Percentiles rank a stretch among this genome's conserved stretches.
Conservation (phyloP, 2,113 vertebrate species). For the Nothoprocta pentlandii region DNA sequence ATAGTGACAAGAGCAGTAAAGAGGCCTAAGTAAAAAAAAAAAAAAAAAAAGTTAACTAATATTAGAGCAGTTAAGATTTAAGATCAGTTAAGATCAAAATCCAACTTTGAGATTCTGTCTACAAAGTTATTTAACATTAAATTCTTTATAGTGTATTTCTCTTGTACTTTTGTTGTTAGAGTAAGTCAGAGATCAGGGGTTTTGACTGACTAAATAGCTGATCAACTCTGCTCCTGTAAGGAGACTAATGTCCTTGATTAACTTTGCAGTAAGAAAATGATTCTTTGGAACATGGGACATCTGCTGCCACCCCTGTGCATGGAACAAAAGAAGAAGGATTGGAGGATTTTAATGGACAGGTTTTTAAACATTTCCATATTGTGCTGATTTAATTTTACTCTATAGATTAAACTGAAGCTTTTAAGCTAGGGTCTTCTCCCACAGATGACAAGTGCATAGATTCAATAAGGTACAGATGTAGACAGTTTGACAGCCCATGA, state of each 20-base stretch:
- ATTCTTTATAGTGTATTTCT: background rate
- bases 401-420: slow-evolving; percentile 7
- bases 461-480: background rate
- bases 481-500: slow-evolving; percentile 1
- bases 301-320: slow-evolving; percentile 1
- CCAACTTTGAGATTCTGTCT: background rate
- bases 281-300: background rate
- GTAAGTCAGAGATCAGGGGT: background rate
- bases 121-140: background rate
- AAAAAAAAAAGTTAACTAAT: background rate
- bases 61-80: background rate
- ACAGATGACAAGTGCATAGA: background rate
- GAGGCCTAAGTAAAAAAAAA: background rate
- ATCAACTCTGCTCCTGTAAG: background rate
- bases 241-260: background rate
- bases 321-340: background rate
- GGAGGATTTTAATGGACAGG: background rate
- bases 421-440: slow-evolving; percentile 15
- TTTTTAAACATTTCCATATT: slow-evolving; percentile 21
- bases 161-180: background rate
- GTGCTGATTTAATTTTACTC: background rate
- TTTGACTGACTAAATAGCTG: background rate
- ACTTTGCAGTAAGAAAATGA: background rate
- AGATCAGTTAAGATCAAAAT: background rate
- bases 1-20: background rate